Percentiles rank a stretch among this genome's conserved stretches.
phyloP scores from a whole-genome alignment of 2,888 invertebrate species.

The Nasonovia ribisnigri region DNA sequence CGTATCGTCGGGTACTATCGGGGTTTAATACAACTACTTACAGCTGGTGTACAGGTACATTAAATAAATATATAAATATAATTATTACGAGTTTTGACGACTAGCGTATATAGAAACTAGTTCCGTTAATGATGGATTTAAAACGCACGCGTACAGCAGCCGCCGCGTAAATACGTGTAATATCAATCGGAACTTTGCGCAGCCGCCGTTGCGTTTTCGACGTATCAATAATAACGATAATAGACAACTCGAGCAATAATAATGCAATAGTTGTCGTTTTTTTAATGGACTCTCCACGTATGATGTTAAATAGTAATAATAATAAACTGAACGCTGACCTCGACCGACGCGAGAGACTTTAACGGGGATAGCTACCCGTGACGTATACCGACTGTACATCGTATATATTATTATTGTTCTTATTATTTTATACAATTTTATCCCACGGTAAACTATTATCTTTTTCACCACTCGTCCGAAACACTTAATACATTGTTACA shows the following conservation, averaged over 20 bases:
- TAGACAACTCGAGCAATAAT: not conserved
- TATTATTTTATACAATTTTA: not conserved
- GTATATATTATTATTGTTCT: too few species aligned
- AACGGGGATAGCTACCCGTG: not conserved
- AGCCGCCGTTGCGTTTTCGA: not conserved
- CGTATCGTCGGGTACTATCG: not conserved
- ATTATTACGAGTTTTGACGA: not conserved
- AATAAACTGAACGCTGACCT: not conserved
- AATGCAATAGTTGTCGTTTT: not conserved
- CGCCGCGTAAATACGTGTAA: not conserved
- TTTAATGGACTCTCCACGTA: not conserved
- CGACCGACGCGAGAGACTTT: not conserved
- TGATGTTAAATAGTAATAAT: not conserved
- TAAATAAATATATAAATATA: not conserved
- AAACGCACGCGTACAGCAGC: not conserved
- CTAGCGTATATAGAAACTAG: constrained; percentile 8
- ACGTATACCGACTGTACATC: not conserved
- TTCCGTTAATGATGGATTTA: constrained; percentile 24
- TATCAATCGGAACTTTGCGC: not conserved
- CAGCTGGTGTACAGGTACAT: not conserved
- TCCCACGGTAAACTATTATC: not conserved
- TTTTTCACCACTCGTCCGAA: not conserved
- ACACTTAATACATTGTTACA: not conserved
- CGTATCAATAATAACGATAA: not conserved
- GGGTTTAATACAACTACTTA: not conserved